A percentile compares a stretch with the other conserved stretches of the same genome.
These are phyloP conservation scores for Gambelia wislizenii DNA, from an alignment of 2,797 vertebrate species.

Conservation along the genomic window DNA sequence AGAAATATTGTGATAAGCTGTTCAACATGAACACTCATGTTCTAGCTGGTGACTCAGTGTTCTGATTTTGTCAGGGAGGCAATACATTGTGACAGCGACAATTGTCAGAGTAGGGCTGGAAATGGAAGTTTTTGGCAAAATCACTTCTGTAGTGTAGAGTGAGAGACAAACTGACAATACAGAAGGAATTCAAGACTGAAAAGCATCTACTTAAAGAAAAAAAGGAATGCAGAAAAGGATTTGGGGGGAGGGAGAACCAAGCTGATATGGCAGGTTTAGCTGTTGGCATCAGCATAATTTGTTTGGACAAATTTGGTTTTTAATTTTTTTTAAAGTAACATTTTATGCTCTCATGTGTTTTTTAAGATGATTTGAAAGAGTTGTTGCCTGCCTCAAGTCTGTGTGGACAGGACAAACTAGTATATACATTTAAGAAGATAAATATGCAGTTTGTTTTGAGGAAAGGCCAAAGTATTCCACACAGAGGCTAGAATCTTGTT, in stretches of 20 bases:
- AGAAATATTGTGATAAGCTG: conserved; percentile 1
- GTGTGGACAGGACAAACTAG: neutral
- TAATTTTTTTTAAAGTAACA: neutral
- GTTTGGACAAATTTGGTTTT: too few relatives aligned
- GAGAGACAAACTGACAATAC: neutral
- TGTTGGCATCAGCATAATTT: neutral
- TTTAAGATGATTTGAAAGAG: neutral
- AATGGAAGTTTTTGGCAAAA: neutral
- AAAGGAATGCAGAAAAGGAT: too few relatives aligned
- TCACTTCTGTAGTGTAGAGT: neutral
- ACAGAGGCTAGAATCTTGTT: neutral
- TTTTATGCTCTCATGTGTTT: neutral
- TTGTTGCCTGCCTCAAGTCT: neutral
- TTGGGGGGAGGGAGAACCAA: neutral
- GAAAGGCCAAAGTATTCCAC: neutral
- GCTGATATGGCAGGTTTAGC: neutral
- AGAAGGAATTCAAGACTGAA: neutral
- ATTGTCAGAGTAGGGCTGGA: neutral
- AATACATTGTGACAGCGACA: neutral
- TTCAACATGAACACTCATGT: neutral
- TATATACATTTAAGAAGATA: neutral
- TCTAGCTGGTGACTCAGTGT: neutral
- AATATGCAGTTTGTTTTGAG: neutral
- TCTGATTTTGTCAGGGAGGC: neutral
- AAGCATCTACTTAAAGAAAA: neutral